These are phyloP conservation scores for Cinclus cinclus DNA, from an alignment of 2,113 vertebrate genomes.

Conservation along the genomic window DNA sequence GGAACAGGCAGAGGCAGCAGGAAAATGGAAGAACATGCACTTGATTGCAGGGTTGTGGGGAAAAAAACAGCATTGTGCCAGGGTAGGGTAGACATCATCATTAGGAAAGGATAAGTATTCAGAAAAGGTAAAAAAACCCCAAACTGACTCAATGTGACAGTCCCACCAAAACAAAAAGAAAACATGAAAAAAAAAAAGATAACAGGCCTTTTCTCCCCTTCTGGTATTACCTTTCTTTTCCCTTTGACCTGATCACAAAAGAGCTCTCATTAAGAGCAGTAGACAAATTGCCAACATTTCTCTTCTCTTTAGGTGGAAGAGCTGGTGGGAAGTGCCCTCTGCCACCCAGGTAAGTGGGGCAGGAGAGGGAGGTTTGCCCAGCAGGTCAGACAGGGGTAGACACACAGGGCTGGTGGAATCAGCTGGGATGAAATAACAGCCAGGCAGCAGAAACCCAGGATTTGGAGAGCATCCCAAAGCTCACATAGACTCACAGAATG, in stretches of 20 bases:
- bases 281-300: background rate
- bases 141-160: background rate
- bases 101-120: background rate
- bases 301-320: background rate
- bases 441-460: background rate
- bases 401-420: background rate
- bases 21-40: background rate
- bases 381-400: background rate
- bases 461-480: background rate
- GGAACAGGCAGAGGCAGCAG: conserved; percentile 6
- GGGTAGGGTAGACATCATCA: background rate
- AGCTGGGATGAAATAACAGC: background rate
- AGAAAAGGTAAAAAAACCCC: background rate
- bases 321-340: background rate
- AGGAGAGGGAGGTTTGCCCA: background rate
- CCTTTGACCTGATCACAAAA: background rate
- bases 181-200: background rate
- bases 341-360: background rate
- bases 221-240: background rate
- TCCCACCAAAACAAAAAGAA: background rate
- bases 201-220: background rate
- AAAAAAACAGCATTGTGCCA: background rate
- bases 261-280: background rate
- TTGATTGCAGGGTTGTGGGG: background rate
- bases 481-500: background rate